phyloP scores from a whole-genome alignment of 1,140 invertebrate genomes.

The Chymomyza costata region DNA sequence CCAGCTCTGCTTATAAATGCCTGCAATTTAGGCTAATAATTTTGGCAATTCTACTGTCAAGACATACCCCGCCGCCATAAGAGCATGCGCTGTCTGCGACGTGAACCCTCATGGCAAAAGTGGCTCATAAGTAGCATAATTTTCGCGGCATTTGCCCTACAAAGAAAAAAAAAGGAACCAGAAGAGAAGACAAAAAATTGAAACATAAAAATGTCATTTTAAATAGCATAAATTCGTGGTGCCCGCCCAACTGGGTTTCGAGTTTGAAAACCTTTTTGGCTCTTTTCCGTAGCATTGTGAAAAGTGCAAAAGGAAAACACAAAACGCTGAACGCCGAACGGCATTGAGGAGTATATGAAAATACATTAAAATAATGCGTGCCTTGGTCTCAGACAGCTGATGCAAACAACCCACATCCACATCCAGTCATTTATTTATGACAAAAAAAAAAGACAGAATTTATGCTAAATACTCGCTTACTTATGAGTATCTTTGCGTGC shows the following conservation, averaged over 20 bases:
- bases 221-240: constrained; percentile 37
- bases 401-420: constrained; percentile 22
- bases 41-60: constrained; percentile 64
- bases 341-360: constrained; percentile 41
- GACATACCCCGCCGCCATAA: neutral
- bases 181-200: too few relatives aligned
- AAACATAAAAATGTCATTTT: constrained; percentile 62
- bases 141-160: constrained; percentile 20
- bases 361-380: constrained; percentile 67
- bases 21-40: constrained; percentile 59
- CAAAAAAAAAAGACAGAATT: constrained; percentile 25
- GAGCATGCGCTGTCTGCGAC: neutral
- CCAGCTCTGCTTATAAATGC: constrained; percentile 53
- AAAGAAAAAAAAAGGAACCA: constrained; percentile 26
- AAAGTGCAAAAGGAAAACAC: too few relatives aligned
- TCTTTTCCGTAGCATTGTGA: neutral
- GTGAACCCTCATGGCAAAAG: constrained; percentile 17
- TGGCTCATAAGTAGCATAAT: constrained; percentile 30
- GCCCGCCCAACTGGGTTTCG: constrained; percentile 34
- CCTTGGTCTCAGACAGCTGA: constrained; percentile 49
- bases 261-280: constrained; percentile 30
- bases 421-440: constrained; percentile 58
- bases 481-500: neutral
- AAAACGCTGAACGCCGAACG: too few relatives aligned
- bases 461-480: constrained; percentile 54